Conservation (phyloP, 2,797 vertebrate species). For the Dicrostonyx torquatus region DNA sequence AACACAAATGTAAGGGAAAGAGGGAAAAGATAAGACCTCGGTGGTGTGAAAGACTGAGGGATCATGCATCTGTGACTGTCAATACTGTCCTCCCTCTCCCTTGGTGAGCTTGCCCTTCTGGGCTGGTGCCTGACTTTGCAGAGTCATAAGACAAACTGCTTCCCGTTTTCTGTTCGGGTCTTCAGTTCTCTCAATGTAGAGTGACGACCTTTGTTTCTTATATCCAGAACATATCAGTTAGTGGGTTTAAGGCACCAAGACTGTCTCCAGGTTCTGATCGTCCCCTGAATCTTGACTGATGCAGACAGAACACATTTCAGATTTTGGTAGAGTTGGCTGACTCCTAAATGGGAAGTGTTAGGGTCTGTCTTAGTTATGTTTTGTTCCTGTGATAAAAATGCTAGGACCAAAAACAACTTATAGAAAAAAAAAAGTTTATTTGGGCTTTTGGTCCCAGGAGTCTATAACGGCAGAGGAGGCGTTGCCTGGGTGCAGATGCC, state of each 20-base stretch:
- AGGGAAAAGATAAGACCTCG: not conserved
- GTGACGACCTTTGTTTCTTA: not conserved
- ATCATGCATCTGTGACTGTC: accelerated
- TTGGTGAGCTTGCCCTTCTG: not conserved
- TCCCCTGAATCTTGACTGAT: not conserved
- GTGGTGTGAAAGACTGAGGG: not conserved
- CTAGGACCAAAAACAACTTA: not conserved
- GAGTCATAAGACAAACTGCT: not conserved
- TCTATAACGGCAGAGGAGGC: not conserved
- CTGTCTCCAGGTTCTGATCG: not conserved
- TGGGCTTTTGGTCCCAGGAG: not conserved
- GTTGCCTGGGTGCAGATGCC: not conserved
- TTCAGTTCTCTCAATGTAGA: not conserved
- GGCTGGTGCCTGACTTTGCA: not conserved
- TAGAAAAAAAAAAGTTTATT: not conserved
- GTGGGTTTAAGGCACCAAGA: not conserved
- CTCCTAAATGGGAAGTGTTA: not conserved
- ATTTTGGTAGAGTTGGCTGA: not conserved
- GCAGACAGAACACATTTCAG: not conserved
- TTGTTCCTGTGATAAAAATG: not conserved
- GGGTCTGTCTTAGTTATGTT: not conserved
- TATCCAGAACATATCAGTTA: not conserved
- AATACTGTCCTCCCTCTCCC: not conserved
- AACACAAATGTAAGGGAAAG: not conserved
- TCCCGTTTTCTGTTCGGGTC: not conserved